A percentile compares a stretch with the other conserved stretches of the same genome.
phyloP scores from a whole-genome alignment of 2,113 vertebrate species.

The Megaceryle maxima region DNA sequence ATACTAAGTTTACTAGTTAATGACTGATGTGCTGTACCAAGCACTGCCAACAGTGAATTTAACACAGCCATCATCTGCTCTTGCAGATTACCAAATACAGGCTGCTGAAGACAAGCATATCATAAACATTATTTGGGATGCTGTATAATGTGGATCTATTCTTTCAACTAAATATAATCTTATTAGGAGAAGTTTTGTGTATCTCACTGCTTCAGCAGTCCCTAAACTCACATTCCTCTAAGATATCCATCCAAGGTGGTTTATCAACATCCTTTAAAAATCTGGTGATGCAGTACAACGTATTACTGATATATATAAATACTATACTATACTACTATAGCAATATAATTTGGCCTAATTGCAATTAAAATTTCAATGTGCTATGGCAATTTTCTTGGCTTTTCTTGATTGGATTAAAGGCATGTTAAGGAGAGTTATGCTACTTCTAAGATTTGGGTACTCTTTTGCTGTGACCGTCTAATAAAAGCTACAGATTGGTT shows the following conservation, averaged over 20 bases:
- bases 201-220: not conserved
- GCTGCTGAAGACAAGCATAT: not conserved
- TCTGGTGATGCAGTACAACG: not conserved
- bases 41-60: not conserved
- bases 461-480: not conserved
- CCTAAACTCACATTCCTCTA: not conserved
- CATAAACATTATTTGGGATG: not conserved
- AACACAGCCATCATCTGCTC: not conserved
- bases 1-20: not conserved
- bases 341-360: not conserved
- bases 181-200: not conserved
- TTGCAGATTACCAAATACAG: not conserved
- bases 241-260: not conserved
- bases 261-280: not conserved
- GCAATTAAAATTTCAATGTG: not conserved
- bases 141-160: not conserved
- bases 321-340: too few species aligned
- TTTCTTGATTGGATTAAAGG: not conserved
- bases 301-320: not conserved
- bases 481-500: not conserved
- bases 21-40: not conserved
- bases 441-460: not conserved
- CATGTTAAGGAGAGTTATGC: not conserved
- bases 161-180: not conserved
- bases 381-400: not conserved